Percentiles rank a stretch among this genome's conserved stretches.
phyloP scores from a whole-genome alignment of 1,140 invertebrate genomes.

The Penaeus indicus region DNA sequence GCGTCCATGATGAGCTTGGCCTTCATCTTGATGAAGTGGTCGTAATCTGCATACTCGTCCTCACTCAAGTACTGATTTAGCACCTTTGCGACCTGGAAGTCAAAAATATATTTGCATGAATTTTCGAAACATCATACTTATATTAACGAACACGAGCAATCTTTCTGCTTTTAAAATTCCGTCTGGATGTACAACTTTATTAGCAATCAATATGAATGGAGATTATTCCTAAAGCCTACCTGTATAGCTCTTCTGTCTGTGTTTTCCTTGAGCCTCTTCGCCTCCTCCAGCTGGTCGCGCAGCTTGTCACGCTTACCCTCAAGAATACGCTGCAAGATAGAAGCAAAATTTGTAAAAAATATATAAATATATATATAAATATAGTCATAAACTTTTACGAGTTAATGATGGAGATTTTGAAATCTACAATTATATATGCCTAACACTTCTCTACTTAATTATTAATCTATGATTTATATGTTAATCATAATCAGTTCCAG shows the following conservation, averaged over 20 bases:
- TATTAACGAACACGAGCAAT: background rate
- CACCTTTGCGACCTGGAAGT: slow-evolving; percentile 76
- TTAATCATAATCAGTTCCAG: too few species aligned
- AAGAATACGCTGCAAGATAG: slow-evolving; percentile 52
- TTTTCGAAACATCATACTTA: background rate
- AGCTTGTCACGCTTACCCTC: slow-evolving; percentile 83
- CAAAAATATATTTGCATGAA: background rate
- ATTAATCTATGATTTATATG: too few species aligned
- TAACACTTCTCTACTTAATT: too few species aligned
- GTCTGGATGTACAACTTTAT: too few species aligned
- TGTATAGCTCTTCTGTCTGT: slow-evolving; percentile 85
- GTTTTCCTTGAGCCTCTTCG: slow-evolving; percentile 84
- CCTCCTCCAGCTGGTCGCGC: slow-evolving; percentile 85
- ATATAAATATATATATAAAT: too few species aligned
- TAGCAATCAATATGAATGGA: background rate
- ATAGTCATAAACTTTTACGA: too few species aligned
- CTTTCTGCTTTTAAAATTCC: too few species aligned
- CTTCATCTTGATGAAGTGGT: slow-evolving; percentile 92
- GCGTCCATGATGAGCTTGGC: slow-evolving; percentile 89
- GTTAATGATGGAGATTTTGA: too few species aligned
- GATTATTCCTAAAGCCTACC: slow-evolving; percentile 21
- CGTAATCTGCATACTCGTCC: slow-evolving; percentile 86
- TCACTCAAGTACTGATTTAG: slow-evolving; percentile 82
- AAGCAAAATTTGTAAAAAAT: too few species aligned
- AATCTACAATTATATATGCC: too few species aligned